Percentiles rank a stretch among this genome's conserved stretches.
These are phyloP conservation scores for Azorinus chamasolen DNA, from an alignment of 2,888 invertebrate genomes.

Conservation along the genomic window DNA sequence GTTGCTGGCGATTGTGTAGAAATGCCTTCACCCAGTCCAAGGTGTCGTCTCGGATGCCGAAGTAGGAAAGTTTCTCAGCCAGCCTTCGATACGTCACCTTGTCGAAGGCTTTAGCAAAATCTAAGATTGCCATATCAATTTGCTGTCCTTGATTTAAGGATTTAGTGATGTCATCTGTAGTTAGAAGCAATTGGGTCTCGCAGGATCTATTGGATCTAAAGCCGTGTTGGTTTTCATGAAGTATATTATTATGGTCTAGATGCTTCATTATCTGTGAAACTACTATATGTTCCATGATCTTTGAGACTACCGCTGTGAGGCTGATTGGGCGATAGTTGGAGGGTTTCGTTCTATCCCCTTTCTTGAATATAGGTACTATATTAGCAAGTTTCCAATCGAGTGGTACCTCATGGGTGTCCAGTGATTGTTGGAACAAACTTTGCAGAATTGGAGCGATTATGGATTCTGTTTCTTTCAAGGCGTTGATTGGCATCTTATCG, in stretches of 20 bases:
- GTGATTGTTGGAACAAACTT: slow-evolving; percentile 39
- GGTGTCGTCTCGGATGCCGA: neutral
- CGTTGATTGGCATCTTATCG: slow-evolving; percentile 38
- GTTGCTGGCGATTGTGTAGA: neutral
- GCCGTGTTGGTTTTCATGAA: slow-evolving; percentile 46
- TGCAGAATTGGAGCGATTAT: slow-evolving; percentile 39
- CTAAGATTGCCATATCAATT: slow-evolving; percentile 34
- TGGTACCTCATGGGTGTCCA: slow-evolving; percentile 30
- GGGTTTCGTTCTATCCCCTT: slow-evolving; percentile 34
- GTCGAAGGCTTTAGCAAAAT: slow-evolving; percentile 8
- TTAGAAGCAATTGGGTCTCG: slow-evolving; percentile 54
- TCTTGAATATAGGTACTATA: slow-evolving; percentile 27
- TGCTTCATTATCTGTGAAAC: slow-evolving; percentile 46
- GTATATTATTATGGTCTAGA: slow-evolving; percentile 34
- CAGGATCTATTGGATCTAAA: slow-evolving; percentile 11
- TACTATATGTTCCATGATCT: slow-evolving; percentile 47
- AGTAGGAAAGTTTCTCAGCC: too few species aligned
- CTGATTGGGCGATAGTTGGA: slow-evolving; percentile 35
- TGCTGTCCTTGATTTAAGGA: slow-evolving; percentile 31
- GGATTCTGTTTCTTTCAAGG: slow-evolving; percentile 20
- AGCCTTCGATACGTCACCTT: too few species aligned
- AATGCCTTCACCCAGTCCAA: neutral
- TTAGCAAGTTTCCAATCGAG: slow-evolving; percentile 35
- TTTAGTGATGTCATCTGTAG: slow-evolving; percentile 41
- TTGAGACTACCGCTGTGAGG: slow-evolving; percentile 34